Conservation (phyloP, 2,888 invertebrate genomes). For the Steinernema hermaphroditum region DNA sequence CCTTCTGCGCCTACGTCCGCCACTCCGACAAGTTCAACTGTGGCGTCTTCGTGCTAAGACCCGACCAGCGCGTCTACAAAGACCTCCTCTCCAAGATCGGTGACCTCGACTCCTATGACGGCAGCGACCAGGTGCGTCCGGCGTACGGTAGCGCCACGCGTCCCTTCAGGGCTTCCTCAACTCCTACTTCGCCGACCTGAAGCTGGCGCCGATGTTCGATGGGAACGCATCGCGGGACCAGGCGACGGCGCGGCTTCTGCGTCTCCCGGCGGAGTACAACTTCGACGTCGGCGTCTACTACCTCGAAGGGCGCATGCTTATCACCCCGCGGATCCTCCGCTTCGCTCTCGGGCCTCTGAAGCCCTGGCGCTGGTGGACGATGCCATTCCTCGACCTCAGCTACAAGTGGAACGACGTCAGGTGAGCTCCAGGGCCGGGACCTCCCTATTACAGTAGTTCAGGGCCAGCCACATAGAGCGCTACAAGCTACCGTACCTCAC, state of each 20-base stretch:
- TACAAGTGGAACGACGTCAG: conserved; percentile 49
- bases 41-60: conserved; percentile 58
- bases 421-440: not conserved
- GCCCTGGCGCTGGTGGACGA: conserved; percentile 62
- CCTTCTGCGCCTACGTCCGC: conserved; percentile 55
- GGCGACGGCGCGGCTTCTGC: conserved; percentile 16
- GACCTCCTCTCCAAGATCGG: conserved; percentile 49
- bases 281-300: conserved; percentile 63
- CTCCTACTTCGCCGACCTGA: conserved; percentile 45
- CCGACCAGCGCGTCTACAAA: conserved; percentile 53
- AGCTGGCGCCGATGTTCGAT: conserved; percentile 53
- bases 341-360: conserved; percentile 59
- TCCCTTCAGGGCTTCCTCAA: conserved; percentile 58
- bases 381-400: conserved; percentile 58
- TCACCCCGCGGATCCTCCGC: conserved; percentile 57
- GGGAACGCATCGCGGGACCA: conserved; percentile 13
- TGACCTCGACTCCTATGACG: conserved; percentile 52
- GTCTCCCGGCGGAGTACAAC: conserved; percentile 54
- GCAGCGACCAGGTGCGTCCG: conserved; percentile 52
- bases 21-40: conserved; percentile 63
- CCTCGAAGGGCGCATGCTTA: conserved; percentile 45
- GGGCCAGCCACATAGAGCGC: not conserved
- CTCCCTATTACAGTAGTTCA: not conserved
- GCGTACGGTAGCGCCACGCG: too few relatives aligned
- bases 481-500: conserved; percentile 18